phyloP scores from a whole-genome alignment of 37 sponge, comb jelly and placozoan genomes.

The Beroe ovata region DNA sequence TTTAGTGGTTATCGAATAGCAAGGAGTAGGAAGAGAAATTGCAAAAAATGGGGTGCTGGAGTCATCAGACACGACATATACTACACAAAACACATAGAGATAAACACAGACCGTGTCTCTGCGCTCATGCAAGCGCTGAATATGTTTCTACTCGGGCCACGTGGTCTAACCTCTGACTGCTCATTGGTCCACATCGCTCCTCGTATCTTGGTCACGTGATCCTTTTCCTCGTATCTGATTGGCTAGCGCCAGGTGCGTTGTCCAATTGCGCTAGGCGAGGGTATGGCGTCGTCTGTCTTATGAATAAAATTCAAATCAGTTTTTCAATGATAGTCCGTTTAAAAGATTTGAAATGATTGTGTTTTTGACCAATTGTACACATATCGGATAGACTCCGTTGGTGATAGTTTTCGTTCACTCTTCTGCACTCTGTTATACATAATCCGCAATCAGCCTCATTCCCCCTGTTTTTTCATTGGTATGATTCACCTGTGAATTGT shows the following conservation, averaged over 20 bases:
- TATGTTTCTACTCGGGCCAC: neutral
- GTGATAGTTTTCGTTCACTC: neutral
- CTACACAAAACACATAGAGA: too few species aligned
- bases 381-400: neutral
- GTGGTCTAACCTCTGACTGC: neutral
- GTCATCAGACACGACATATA: neutral
- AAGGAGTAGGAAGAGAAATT: too few species aligned
- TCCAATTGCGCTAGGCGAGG: conserved; percentile 5
- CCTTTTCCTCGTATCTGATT: neutral
- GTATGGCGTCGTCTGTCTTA: conserved; percentile 55
- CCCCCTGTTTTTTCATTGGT: too few species aligned
- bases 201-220: conserved; percentile 23
- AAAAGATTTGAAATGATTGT: neutral
- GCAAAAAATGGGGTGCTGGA: too few species aligned
- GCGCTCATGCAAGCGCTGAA: conserved; percentile 45
- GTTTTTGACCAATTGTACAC: neutral
- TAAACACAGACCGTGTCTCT: too few species aligned
- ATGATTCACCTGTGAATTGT: too few species aligned
- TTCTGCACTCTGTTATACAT: too few species aligned
- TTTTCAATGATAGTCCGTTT: conserved; percentile 31
- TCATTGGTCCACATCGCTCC: neutral
- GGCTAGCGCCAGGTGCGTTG: neutral
- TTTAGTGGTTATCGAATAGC: too few species aligned
- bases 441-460: too few species aligned
- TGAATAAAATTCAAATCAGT: conserved; percentile 46